phyloP scores from a whole-genome alignment of 2,888 invertebrate genomes.

The Atethmia centrago region DNA sequence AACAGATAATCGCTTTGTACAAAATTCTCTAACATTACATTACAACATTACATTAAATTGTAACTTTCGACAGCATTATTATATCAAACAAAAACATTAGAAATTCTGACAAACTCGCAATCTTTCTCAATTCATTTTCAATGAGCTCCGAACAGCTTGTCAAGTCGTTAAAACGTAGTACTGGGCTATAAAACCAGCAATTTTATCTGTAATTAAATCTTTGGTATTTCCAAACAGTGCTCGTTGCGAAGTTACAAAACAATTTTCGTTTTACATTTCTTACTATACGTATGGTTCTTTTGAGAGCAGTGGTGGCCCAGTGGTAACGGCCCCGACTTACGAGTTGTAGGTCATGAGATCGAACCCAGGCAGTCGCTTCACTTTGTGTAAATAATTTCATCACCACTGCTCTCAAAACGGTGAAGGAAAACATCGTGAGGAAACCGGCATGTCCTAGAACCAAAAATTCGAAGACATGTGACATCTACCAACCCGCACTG shows the following conservation, averaged over 20 bases:
- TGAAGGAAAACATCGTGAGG: too few relatives aligned
- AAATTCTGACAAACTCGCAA: constrained; percentile 25
- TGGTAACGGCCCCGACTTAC: too few relatives aligned
- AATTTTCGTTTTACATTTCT: constrained; percentile 6
- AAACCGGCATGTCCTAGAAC: too few relatives aligned
- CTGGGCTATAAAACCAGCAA: constrained; percentile 49
- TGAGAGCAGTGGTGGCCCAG: too few relatives aligned
- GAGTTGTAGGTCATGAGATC: too few relatives aligned
- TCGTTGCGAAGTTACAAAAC: constrained; percentile 12
- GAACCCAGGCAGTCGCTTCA: too few relatives aligned
- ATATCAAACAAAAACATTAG: constrained; percentile 19
- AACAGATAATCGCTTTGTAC: too few relatives aligned
- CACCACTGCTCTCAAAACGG: too few relatives aligned
- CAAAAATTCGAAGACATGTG: too few relatives aligned
- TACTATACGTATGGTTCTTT: not conserved
- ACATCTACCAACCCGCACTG: too few relatives aligned
- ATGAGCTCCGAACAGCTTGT: constrained; percentile 49
- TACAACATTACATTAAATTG: too few relatives aligned
- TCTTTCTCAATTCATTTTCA: constrained; percentile 48
- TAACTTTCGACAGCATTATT: not conserved
- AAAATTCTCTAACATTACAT: not conserved
- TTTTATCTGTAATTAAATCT: constrained; percentile 60
- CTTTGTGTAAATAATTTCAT: too few relatives aligned
- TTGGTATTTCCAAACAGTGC: constrained; percentile 25
- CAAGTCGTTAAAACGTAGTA: constrained; percentile 54